Base-by-base conservation (phyloP, 1,140 invertebrate species). In the Calliopsis andreniformis region DNA sequence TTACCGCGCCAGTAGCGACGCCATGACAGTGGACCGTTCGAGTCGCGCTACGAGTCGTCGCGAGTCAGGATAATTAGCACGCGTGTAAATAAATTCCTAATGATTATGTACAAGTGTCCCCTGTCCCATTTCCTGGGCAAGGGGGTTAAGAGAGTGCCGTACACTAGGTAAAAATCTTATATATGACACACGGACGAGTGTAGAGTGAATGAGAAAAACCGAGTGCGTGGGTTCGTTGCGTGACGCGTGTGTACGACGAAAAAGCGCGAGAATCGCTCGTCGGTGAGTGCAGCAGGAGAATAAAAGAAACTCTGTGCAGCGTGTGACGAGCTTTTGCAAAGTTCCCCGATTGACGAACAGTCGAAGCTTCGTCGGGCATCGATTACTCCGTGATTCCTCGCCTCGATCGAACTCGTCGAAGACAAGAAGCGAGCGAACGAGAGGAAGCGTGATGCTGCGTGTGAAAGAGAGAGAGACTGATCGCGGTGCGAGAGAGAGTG, bases 21-120 rank as follows among this genome's bases (percentile, higher is more conserved):
- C 35, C 35, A 63, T 69, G 55, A 68, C 82, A 61, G 67, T 80
- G 80, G 64, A 76, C 49, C 73, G 81, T 82, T 81, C 83, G 68
- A 35, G 16, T 28, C 39, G 39, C 56, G 64, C 23, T 12, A 42
- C 39, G 14, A 39, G 59, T 39, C 35, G 76, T 84, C 86, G 84
- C 80, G 78, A 55, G 49, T n/a, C 83, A 85, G 76, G 87, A 86
- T 88, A 86, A 80, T 88, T 90, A 89, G 88, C 89, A 89, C 86
- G 88, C 87, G 87, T 91, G 89, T 91, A 91, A 91, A 91, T 91
- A 91, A 90, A 90, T 90, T 90, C 89, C 90, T 90, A 90, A 90
- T 80, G 85, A 90, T 87, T 90, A 89, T 90, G 88, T 89, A 90
- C 89, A 90, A 90, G 87, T 86, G 88, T 71, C 80, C 78, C 82